Evolutionary conservation across 2,113 vertebrate genomes (phyloP), one percentile per base, ranked within the genome.

Genomic region (Channa argus): DNA sequence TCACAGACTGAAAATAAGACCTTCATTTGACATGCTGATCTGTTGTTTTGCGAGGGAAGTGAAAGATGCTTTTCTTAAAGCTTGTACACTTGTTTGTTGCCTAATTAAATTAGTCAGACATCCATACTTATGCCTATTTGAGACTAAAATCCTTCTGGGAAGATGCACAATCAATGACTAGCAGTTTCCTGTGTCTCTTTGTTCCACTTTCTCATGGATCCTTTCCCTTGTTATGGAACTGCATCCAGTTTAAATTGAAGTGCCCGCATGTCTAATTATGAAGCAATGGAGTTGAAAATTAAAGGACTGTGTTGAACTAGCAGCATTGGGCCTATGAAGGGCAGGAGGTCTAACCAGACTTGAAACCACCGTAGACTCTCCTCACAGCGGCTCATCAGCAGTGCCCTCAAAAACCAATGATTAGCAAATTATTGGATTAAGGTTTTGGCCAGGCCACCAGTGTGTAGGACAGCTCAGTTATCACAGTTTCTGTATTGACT

Each of bases 281-380:
- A 87, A 85, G 89, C 77, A 87, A 88, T 84, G 81, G 70, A 79
- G 77, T 89, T 71, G 76, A 81, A 90, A 88, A 87, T 91, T 70
- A 71, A 71, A 71, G 15, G 46, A 77, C 69, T 58, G 63, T 63
- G 63, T 61, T 64, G 47, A 79, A 77, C n/a, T 52, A 52, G 80
- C 76, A 68, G 50, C 24, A 47, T 34, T 74, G 41, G 78, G 52
- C 2, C 33, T 46, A 14, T 62, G 60, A 72, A 41, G 63, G 38
- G 43, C 67, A 72, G 65, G 8, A 61, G 66, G 63, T 72, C 43
- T 49, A 58, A 74, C 58, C 15, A 45, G 50, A 38, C 33, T 49
- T 51, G 53, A 65, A 70, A 52, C 47, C 51, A 52, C 44, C 4
- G 5, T 67, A 44, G 11, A 63, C 33, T 46, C 8, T 9, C 11